phyloP scores from a whole-genome alignment of 1,140 invertebrate species.

The Drosophila ficusphila region DNA sequence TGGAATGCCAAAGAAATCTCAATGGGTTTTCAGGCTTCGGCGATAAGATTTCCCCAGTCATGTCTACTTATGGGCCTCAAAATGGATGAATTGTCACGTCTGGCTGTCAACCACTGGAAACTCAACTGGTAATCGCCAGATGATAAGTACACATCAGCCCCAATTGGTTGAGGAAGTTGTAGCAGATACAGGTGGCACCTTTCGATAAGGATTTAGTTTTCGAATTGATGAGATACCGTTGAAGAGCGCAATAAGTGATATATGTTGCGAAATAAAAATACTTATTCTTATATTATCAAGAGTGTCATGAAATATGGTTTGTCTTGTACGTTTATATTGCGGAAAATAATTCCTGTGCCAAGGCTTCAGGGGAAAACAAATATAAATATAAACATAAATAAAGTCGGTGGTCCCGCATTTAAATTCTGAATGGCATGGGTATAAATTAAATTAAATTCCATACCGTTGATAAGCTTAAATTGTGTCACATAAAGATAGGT shows the following conservation, averaged over 20 bases:
- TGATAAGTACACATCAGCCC: conserved; percentile 34
- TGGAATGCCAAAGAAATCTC: conserved; percentile 33
- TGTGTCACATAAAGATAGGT: background rate
- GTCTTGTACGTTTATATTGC: background rate
- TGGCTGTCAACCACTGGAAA: conserved; percentile 26
- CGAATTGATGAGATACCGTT: conserved; percentile 12
- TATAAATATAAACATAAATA: conserved; percentile 1
- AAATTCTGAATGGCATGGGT: background rate
- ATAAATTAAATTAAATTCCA: background rate
- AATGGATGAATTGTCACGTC: conserved; percentile 48
- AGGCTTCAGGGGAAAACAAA: background rate
- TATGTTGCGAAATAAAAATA: conserved; percentile 8
- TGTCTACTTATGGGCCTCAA: conserved; percentile 32
- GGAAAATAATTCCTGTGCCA: background rate
- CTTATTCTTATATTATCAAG: background rate
- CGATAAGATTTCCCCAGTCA: conserved; percentile 38
- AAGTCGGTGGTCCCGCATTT: background rate
- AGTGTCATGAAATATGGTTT: background rate
- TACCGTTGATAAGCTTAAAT: background rate
- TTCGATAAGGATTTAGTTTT: conserved; percentile 20
- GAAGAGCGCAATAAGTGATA: background rate
- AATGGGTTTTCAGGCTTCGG: conserved; percentile 15
- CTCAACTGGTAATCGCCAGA: conserved; percentile 32
- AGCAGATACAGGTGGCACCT: conserved; percentile 42
- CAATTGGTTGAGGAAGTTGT: conserved; percentile 43